A percentile compares a stretch with the other conserved stretches of the same genome.
phyloP scores from a whole-genome alignment of 2,888 invertebrate species.

The Heteromurus nitidus region DNA sequence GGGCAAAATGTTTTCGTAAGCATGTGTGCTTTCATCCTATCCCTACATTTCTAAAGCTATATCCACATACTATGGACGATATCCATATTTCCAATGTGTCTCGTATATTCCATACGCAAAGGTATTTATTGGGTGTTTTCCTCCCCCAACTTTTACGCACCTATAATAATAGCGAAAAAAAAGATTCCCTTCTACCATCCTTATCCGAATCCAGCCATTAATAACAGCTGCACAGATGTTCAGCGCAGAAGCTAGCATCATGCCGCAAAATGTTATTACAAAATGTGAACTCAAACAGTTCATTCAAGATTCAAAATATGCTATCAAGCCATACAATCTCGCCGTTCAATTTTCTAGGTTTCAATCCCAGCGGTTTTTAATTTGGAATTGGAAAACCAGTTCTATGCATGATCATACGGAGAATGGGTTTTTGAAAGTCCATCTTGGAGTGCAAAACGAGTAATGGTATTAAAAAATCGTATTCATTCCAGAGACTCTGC shows the following conservation, averaged over 20 bases:
- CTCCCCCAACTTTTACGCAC: slow-evolving; percentile 52
- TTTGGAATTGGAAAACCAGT: slow-evolving; percentile 10
- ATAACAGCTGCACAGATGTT: slow-evolving; percentile 65
- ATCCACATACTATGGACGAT: background rate
- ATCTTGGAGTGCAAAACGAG: background rate
- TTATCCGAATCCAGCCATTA: slow-evolving; percentile 61
- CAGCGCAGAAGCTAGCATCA: background rate
- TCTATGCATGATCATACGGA: background rate
- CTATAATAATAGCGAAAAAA: slow-evolving; percentile 55
- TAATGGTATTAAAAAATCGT: background rate
- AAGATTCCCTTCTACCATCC: no score
- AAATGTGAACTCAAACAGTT: slow-evolving; percentile 32
- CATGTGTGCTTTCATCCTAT: background rate
- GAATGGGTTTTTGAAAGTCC: no score
- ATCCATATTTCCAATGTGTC: background rate
- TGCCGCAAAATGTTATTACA: slow-evolving; percentile 1
- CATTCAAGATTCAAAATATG: slow-evolving; percentile 42
- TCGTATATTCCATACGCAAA: slow-evolving; percentile 12
- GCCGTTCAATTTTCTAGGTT: slow-evolving; percentile 16
- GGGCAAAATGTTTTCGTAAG: background rate
- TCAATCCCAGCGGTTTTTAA: slow-evolving; percentile 18
- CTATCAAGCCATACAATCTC: slow-evolving; percentile 44
- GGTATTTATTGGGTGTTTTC: slow-evolving; percentile 53
- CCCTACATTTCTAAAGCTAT: slow-evolving; percentile 3
- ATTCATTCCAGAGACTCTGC: slow-evolving; percentile 4